A percentile compares a stretch with the other conserved stretches of the same genome.
Conservation (phyloP, 2,888 invertebrate species). For the Melanostoma scalare region DNA sequence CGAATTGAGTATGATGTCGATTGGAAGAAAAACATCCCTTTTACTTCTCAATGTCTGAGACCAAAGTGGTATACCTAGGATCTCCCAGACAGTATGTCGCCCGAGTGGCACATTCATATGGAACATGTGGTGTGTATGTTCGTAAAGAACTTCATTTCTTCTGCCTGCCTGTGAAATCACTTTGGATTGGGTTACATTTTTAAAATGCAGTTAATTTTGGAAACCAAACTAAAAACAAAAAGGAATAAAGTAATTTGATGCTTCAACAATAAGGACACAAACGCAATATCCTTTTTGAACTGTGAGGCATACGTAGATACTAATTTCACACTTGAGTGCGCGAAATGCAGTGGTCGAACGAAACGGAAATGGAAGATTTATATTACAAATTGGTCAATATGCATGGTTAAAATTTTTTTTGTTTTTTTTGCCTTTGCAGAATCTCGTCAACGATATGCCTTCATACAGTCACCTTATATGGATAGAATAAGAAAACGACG, state of each 20-base stretch:
- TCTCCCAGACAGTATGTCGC: constrained; percentile 68
- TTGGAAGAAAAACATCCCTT: constrained; percentile 5
- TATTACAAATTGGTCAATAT: constrained; percentile 10
- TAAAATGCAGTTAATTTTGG: constrained; percentile 50
- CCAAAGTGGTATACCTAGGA: background rate
- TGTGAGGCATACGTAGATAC: constrained; percentile 21
- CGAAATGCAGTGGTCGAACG: constrained; percentile 18
- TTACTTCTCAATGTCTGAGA: background rate
- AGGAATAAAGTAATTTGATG: constrained; percentile 33
- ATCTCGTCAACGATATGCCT: constrained; percentile 79
- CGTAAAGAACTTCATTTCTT: constrained; percentile 32
- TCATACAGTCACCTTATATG: constrained; percentile 79
- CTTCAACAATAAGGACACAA: constrained; percentile 29
- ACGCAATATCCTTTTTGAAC: constrained; percentile 19
- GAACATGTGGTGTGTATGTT: constrained; percentile 50
- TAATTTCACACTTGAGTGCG: constrained; percentile 65
- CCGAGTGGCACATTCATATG: constrained; percentile 34
- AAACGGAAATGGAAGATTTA: constrained; percentile 41
- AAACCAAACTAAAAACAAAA: constrained; percentile 43
- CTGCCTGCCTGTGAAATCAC: constrained; percentile 37
- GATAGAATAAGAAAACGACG: constrained; percentile 82
- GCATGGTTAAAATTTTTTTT: background rate
- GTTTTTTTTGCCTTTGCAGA: constrained; percentile 75
- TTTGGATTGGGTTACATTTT: constrained; percentile 52
- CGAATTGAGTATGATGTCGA: background rate